Evolutionary conservation across 2,888 invertebrate genomes (phyloP), one percentile per base, ranked within the genome.

Genomic region (Eupithecia pulchellata): DNA sequence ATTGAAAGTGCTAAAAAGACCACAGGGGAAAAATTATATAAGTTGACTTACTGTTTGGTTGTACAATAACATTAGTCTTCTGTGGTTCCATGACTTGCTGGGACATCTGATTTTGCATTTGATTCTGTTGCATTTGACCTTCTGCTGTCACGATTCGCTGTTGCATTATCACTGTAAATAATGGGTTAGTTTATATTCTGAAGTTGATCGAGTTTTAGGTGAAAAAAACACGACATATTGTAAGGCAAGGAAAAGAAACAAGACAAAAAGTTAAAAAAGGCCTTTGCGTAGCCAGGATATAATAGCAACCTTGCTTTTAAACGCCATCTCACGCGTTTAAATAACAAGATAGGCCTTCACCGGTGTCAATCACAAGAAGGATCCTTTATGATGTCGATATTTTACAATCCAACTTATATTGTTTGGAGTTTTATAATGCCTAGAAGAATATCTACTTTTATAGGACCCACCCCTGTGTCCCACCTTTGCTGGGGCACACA

Each of bases 111-210:
- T 83, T 88, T 17, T 77, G 55, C 69, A 73, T 73, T 42, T 75
- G 9, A 85, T 82, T 86, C 65, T 92, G 93, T 62, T 89, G 93
- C 75, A 90, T 82, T 75, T 89, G 91, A 62, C 78, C 81, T 58
- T 93, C 92, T 11, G 88, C 77, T 0, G 85, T 77, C 55, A 90
- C 82, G 4, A 91, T 80, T 13, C 93, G 91, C 68, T 93, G 93
- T 72, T 93, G 94, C 86, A 93, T 91, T 73, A 93, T 84, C 78
- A 93, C 93, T 93, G 81, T 2, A 81, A 76, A 39, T 67, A 17
- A 69, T 30, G 39, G 2, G 20, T 47, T 36, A 9, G 29, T 17
- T 39, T 39, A 17, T 17, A 39, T 39, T 17, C 17, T 39, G 39
- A 17, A 17, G 17, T 17, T 39, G 39, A 39, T 4, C n/a, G 39